These are phyloP conservation scores for Zelleria hepariella DNA, from an alignment of 2,888 invertebrate genomes.

Conservation along the genomic window DNA sequence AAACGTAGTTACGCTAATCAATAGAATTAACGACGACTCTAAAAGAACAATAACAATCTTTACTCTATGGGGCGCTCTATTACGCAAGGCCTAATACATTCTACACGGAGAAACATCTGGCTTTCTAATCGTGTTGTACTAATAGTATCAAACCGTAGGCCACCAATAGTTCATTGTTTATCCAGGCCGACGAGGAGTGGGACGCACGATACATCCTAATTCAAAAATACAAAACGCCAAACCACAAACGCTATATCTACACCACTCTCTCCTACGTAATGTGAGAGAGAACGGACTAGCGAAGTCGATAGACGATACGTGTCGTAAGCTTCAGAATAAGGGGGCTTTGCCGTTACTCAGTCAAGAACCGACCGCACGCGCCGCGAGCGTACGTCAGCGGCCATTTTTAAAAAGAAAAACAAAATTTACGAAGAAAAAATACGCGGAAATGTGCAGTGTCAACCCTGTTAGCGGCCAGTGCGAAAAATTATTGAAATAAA, in stretches of 20 bases:
- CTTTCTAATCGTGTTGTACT: not conserved
- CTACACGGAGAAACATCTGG: not conserved
- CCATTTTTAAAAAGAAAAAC: conserved; percentile 24
- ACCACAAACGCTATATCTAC: not conserved
- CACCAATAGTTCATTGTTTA: not conserved
- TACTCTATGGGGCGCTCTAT: not conserved
- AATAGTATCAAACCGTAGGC: not conserved
- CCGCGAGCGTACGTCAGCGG: conserved; percentile 31
- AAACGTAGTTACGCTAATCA: not conserved
- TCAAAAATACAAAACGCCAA: not conserved
- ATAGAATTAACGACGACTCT: not conserved
- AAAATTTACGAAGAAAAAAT: conserved; percentile 20
- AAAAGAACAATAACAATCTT: not conserved
- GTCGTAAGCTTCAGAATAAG: not conserved
- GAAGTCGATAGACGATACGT: not conserved
- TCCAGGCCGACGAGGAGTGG: not conserved
- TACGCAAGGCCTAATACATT: not conserved
- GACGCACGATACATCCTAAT: not conserved
- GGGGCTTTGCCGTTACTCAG: conserved; percentile 43
- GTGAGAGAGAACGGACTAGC: not conserved
- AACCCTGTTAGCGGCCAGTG: not conserved
- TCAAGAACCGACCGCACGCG: conserved; percentile 38
- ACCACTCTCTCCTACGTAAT: not conserved
- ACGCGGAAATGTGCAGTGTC: not conserved
- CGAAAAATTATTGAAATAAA: not conserved